A percentile compares a stretch with the other conserved stretches of the same genome.
phyloP scores from a whole-genome alignment of 1,140 invertebrate genomes.

The Bombyx mandarina region DNA sequence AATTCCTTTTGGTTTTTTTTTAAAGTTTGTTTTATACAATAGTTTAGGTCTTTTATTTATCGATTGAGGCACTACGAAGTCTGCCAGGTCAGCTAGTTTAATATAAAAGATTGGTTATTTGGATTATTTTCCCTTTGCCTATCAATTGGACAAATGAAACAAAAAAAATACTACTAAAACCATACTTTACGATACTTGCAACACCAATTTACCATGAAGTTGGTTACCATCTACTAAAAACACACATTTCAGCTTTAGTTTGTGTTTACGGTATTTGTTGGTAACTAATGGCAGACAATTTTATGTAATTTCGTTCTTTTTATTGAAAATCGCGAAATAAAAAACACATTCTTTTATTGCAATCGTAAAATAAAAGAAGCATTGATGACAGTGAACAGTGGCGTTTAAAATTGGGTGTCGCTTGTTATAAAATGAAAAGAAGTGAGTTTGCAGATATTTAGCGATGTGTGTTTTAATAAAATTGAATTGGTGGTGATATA shows the following conservation, averaged over 20 bases:
- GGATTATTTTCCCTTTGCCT: too few species aligned
- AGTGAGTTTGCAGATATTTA: conserved; percentile 59
- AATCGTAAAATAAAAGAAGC: conserved; percentile 5
- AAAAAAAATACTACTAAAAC: too few species aligned
- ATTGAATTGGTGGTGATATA: conserved; percentile 59
- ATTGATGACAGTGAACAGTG: conserved; percentile 49
- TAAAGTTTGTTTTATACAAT: too few species aligned
- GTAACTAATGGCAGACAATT: conserved; percentile 9
- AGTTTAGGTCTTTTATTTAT: too few species aligned
- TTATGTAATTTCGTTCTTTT: conserved; percentile 13
- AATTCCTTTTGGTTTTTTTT: too few species aligned
- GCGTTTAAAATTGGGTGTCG: conserved; percentile 38
- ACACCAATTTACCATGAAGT: conserved; percentile 23
- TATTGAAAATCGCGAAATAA: conserved; percentile 16
- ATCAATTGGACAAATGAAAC: too few species aligned
- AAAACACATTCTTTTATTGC: conserved; percentile 13
- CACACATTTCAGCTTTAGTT: conserved; percentile 41
- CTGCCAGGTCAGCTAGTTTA: too few species aligned
- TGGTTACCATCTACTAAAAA: conserved; percentile 29
- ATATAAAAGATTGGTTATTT: too few species aligned
- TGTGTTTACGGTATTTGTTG: conserved; percentile 46
- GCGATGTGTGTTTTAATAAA: conserved; percentile 63
- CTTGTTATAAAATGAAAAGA: conserved; percentile 55
- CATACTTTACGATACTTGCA: too few species aligned
- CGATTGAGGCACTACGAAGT: too few species aligned